These are phyloP conservation scores for Stegodyphus mimosarum DNA, from an alignment of 1,140 invertebrate genomes.

Conservation along the genomic window DNA sequence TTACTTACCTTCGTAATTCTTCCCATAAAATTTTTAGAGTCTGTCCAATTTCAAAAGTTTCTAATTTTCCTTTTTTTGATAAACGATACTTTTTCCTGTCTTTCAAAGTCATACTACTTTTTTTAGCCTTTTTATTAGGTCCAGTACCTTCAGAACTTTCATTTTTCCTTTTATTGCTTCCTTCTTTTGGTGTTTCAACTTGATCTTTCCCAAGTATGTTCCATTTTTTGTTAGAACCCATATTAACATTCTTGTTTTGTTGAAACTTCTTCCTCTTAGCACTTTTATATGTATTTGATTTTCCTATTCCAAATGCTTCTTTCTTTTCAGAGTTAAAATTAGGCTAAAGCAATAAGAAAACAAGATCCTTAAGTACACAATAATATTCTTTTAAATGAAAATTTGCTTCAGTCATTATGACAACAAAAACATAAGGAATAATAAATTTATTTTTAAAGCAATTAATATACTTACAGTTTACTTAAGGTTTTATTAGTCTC, in stretches of 20 bases:
- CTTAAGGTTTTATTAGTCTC: no score
- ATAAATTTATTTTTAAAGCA: no score
- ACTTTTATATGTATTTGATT: neutral
- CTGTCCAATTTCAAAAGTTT: constrained; percentile 74
- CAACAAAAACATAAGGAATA: no score
- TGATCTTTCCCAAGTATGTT: neutral
- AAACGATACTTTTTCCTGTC: neutral
- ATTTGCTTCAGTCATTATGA: no score
- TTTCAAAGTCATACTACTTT: neutral
- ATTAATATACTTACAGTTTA: no score
- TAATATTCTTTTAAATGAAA: no score
- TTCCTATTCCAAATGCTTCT: neutral
- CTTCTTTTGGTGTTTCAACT: neutral
- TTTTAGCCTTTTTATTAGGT: neutral
- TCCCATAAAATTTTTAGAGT: constrained; percentile 83
- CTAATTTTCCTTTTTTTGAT: constrained; percentile 42
- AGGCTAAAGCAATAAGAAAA: no score
- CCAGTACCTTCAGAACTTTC: neutral
- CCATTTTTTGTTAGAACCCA: neutral
- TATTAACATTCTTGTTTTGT: constrained; percentile 16
- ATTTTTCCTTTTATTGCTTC: neutral
- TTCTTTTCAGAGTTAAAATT: no score
- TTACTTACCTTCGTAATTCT: constrained; percentile 69
- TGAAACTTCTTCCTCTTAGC: neutral
- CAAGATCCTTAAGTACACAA: no score